Evolutionary conservation across 35 echinoderm and acorn worm genomes (phyloP), one percentile per base, ranked within the genome.

Genomic region (Antedon bifida): DNA sequence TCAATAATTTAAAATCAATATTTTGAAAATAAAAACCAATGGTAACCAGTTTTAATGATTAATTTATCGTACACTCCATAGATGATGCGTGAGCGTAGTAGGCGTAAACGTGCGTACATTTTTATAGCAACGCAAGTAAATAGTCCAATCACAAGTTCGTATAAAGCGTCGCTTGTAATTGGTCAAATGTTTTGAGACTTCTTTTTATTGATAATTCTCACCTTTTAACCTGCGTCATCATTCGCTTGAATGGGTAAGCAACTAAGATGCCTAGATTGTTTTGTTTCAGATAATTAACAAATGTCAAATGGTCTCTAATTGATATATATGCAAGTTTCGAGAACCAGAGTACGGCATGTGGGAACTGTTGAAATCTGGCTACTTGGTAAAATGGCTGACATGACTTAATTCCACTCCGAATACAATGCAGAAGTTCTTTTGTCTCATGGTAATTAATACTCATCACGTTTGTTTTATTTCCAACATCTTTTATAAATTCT

Each of bases 401-500:
- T 11, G n/a, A 36, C 33, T 36, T 3, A 11, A 17, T 36, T 0
- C n/a, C 16, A 26, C 7, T 30, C 5, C 33, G 30, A 35, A 75
- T 73, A 34, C 74, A 73, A 28, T 85, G 19, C 31, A 75, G 64
- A 7, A 0, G n/a, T 45, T 35, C 0, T n/a, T 78, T 74, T 26
- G 39, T 36, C 0, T 9, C 31, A 16, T 13, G 56, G 31, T 33
- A 28, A 34, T 88, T 88, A 8, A 88, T 45, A 17, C 75, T 46
- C 74, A 83, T 78, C 11, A 88, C 11, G 76, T 45, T 55, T 64
- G 87, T 88, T 39, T 78, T 83, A 30, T 76, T 46, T 13, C 87
- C 87, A 1, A 88, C 87, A 36, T 88, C 80, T 32, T 77, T 30
- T 36, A 29, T 31, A 33, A 78, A 88, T 10, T 76, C 35, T 13